Conservation (phyloP, 1,140 invertebrate species). For the Chironomus tepperi region DNA sequence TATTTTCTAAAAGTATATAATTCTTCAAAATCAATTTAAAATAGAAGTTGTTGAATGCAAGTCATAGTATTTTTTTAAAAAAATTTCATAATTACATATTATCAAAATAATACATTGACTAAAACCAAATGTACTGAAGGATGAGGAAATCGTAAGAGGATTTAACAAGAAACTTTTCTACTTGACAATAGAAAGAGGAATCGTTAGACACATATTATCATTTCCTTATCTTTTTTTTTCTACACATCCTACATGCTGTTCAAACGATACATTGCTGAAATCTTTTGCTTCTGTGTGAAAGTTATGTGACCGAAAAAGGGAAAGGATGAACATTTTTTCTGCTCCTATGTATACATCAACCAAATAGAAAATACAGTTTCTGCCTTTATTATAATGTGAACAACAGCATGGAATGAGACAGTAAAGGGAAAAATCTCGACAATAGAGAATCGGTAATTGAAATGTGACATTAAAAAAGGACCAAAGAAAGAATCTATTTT, state of each 20-base stretch:
- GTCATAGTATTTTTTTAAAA: too few species aligned
- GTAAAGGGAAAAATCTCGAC: neutral
- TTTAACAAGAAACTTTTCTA: too few species aligned
- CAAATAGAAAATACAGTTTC: neutral
- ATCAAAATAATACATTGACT: too few species aligned
- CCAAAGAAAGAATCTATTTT: neutral
- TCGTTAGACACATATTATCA: too few species aligned
- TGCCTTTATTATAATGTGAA: neutral
- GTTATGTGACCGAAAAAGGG: neutral
- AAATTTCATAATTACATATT: too few species aligned
- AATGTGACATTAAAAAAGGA: conserved; percentile 23
- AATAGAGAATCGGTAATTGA: conserved; percentile 15
- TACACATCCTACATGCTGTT: neutral
- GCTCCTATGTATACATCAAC: neutral
- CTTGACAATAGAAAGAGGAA: too few species aligned
- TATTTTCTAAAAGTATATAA: too few species aligned
- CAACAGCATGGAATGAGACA: neutral
- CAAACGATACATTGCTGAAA: neutral
- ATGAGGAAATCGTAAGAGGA: too few species aligned
- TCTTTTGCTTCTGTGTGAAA: neutral
- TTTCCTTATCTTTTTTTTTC: too few species aligned
- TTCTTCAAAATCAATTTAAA: too few species aligned
- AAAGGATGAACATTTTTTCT: neutral
- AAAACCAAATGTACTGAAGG: too few species aligned
- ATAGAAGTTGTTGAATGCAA: too few species aligned